Conservation (phyloP, 2,888 invertebrate genomes). For the Heteromurus nitidus region DNA sequence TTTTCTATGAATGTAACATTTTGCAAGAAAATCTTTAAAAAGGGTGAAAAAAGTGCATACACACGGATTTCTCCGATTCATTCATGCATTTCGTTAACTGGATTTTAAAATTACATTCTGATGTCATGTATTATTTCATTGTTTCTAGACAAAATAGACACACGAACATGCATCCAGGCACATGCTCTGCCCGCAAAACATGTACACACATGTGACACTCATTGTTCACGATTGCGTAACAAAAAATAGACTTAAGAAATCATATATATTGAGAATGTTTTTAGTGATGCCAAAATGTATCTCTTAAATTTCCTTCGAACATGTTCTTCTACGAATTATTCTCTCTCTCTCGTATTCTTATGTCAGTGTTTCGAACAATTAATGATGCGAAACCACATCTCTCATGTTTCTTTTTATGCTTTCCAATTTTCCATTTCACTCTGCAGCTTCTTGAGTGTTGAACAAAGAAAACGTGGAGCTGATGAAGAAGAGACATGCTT, state of each 20-base stretch:
- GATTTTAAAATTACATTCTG: neutral
- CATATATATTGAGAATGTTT: too few relatives aligned
- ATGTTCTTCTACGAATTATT: too few relatives aligned
- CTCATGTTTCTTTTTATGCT: conserved; percentile 25
- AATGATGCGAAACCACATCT: conserved; percentile 59
- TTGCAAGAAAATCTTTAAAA: too few relatives aligned
- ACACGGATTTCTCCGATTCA: neutral
- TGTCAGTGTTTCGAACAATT: conserved; percentile 37
- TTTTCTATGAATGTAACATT: too few relatives aligned
- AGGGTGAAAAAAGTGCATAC: neutral
- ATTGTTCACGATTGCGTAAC: too few relatives aligned
- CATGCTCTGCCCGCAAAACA: too few relatives aligned
- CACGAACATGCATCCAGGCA: too few relatives aligned
- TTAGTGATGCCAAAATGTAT: too few relatives aligned
- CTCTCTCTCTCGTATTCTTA: conserved; percentile 11
- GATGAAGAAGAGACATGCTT: neutral
- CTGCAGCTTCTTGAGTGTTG: neutral
- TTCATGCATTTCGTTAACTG: neutral
- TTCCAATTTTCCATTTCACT: neutral
- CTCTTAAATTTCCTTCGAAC: too few relatives aligned
- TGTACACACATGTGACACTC: too few relatives aligned
- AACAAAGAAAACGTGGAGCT: neutral
- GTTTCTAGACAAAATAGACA: conserved; percentile 3
- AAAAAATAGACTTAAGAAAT: too few relatives aligned
- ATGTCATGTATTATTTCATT: conserved; percentile 9